A percentile compares a stretch with the other conserved stretches of the same genome.
These are phyloP conservation scores for Drymonia ruficornis DNA, from an alignment of 2,888 invertebrate genomes.

Conservation along the genomic window DNA sequence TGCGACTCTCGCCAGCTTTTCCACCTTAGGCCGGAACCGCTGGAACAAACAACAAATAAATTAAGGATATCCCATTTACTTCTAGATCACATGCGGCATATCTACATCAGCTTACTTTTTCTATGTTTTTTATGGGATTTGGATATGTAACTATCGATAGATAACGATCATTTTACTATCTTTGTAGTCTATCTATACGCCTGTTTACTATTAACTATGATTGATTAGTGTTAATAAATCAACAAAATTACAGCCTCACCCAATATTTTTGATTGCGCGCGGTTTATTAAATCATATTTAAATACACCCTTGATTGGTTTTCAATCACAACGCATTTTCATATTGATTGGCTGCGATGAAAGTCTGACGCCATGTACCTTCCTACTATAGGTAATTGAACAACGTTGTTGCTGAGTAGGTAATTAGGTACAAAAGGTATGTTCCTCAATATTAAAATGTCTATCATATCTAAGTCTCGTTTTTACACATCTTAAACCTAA, in stretches of 20 bases:
- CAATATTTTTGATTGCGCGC: conserved; percentile 18
- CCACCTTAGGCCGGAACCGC: conserved; percentile 55
- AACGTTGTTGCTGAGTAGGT: too few relatives aligned
- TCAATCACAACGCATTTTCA: conserved; percentile 45
- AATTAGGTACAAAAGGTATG: too few relatives aligned
- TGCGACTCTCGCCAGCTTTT: conserved; percentile 61
- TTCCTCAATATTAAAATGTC: too few relatives aligned
- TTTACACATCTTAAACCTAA: too few relatives aligned
- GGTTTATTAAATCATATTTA: conserved; percentile 26
- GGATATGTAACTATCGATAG: background rate
- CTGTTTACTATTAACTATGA: conserved; percentile 12
- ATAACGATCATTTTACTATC: background rate
- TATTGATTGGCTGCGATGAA: conserved; percentile 40
- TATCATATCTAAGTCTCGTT: too few relatives aligned
- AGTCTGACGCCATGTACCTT: conserved; percentile 13
- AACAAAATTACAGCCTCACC: conserved; percentile 13
- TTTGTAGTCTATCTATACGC: background rate
- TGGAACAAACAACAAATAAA: conserved; percentile 48
- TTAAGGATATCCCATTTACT: background rate
- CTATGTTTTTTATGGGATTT: background rate
- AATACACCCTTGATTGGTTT: conserved; percentile 30
- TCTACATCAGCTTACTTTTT: too few relatives aligned
- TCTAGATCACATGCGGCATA: background rate
- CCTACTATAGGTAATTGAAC: conserved; percentile 1
- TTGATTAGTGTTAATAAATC: conserved; percentile 6